These are phyloP conservation scores for Cossypha polioptera DNA, from an alignment of 2,797 vertebrate species.

Conservation along the genomic window DNA sequence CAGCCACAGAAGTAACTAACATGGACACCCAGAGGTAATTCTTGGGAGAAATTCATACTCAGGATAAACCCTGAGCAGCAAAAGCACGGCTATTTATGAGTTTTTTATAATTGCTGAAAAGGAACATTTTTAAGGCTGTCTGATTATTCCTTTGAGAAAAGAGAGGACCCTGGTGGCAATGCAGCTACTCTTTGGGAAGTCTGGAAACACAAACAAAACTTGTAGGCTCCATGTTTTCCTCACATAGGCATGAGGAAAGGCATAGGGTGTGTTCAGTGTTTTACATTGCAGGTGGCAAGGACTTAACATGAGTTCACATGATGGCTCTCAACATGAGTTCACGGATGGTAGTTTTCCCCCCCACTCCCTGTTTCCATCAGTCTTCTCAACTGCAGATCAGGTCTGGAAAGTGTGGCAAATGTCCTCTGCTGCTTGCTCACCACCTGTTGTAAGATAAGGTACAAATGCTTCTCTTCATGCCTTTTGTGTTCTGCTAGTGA, in stretches of 20 bases:
- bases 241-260: background rate
- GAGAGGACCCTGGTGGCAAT: background rate
- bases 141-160: background rate
- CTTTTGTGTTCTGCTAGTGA: background rate
- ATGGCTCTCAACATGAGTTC: background rate
- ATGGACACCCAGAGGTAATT: background rate
- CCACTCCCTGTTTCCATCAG: background rate
- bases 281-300: background rate
- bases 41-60: background rate
- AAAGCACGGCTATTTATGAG: background rate
- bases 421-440: background rate
- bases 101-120: background rate
- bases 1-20: background rate
- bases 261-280: background rate
- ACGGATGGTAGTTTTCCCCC: background rate
- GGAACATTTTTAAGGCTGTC: background rate
- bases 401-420: background rate
- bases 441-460: background rate
- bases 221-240: background rate
- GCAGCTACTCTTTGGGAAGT: background rate
- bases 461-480: background rate
- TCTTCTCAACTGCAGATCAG: background rate
- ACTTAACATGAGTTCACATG: background rate
- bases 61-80: background rate
- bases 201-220: background rate